Evolutionary conservation across 2,797 vertebrate genomes (phyloP), one percentile per base, ranked within the genome.

Genomic region (Hyperoplus immaculatus): DNA sequence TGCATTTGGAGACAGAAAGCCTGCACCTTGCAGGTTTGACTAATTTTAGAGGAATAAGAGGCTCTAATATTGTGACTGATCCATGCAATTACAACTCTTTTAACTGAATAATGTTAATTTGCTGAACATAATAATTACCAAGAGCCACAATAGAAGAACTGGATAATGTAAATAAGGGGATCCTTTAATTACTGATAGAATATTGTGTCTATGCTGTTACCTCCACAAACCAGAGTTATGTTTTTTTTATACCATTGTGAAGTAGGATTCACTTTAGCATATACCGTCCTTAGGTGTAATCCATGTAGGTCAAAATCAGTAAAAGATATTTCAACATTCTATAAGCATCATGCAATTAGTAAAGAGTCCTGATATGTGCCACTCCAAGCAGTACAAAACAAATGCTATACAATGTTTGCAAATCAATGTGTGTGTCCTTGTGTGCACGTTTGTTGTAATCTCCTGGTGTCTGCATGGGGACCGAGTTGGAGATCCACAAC

Each of bases 1-100:
- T 36, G 29, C 66, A 47, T 70, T 57, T 61, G 38, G 51, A 62
- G 11, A 49, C 43, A 12, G 6, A 70, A 49, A 62, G 15, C 57
- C 41, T 18, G 51, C n/a, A 11, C 12, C 0, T 56, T 3, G 15
- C 56, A 18, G 47, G 46, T 75, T 63, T 43, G 47, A 16, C 9
- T 36, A 12, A 72, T 74, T 76, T 80, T 59, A 73, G 58, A 72
- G 57, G 55, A 65, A 14, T 54, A 65, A 67, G 29, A 29, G 57
- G 36, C 46, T 56, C 36, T 13, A 60, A 6, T 51, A 13, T 72
- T 72, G 50, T 50, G 58, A 55, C 53, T 50, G 41, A 81, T 78
- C 50, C 50, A 47, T 55, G 78, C 15, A 75, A 29, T 36, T 54
- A 59, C 15, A 18, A 55, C n/a, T 14, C 7, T 16, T 18, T 78